Percentiles rank a stretch among this genome's conserved stretches.
Evolutionary conservation across 2,113 vertebrate genomes (phyloP).

Genomic region (Cyprinodon variegatus): DNA sequence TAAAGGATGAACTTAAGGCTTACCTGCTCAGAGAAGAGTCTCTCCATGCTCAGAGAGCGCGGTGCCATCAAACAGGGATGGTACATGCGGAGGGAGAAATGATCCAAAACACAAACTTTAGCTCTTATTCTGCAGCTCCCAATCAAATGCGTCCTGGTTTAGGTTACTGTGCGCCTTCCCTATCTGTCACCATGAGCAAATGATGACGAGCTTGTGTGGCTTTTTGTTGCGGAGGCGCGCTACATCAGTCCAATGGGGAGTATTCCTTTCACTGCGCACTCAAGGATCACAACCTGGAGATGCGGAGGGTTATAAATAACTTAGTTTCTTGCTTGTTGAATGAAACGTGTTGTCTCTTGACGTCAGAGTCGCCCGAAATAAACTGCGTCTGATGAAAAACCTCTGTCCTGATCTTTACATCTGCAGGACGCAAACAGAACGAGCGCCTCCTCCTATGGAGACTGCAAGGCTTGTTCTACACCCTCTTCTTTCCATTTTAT

Average conservation of each 20-base stretch:
- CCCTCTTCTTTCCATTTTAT: neutral
- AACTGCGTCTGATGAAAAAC: slow-evolving; percentile 71
- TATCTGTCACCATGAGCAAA: slow-evolving; percentile 67
- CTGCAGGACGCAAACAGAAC: slow-evolving; percentile 52
- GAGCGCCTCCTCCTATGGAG: slow-evolving; percentile 29
- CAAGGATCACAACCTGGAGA: slow-evolving; percentile 78
- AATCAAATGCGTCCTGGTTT: slow-evolving; percentile 55
- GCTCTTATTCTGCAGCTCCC: slow-evolving; percentile 37
- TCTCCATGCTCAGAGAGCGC: slow-evolving; percentile 67
- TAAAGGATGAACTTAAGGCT: slow-evolving; percentile 38
- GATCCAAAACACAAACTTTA: slow-evolving; percentile 54
- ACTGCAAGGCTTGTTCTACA: slow-evolving; percentile 33
- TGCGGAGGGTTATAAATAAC: slow-evolving; percentile 83
- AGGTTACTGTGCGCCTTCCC: slow-evolving; percentile 36
- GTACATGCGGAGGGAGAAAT: neutral
- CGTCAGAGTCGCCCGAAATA: slow-evolving; percentile 83
- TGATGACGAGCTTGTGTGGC: slow-evolving; percentile 56
- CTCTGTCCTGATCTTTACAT: slow-evolving; percentile 60
- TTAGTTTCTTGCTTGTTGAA: slow-evolving; percentile 80
- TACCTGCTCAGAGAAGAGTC: slow-evolving; percentile 69
- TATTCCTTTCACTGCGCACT: slow-evolving; percentile 79
- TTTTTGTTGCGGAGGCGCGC: slow-evolving; percentile 74
- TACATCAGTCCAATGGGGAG: slow-evolving; percentile 78
- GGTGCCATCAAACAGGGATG: slow-evolving; percentile 14
- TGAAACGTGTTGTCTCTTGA: slow-evolving; percentile 83